phyloP scores from a whole-genome alignment of 2,888 invertebrate genomes.

The Lepidochrysops patricia region DNA sequence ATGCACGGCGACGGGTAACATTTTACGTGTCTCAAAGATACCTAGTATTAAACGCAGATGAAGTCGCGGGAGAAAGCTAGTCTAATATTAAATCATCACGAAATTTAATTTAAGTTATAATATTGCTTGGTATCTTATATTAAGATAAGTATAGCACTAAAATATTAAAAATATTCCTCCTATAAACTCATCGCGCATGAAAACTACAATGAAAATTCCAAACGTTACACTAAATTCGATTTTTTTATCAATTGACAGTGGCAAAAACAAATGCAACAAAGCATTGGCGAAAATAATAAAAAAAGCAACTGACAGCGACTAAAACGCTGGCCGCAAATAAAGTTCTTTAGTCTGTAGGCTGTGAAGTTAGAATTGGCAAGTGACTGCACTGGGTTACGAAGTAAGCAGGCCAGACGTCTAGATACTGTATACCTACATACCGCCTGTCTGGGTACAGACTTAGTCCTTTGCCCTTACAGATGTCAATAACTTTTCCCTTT shows the following conservation, averaged over 20 bases:
- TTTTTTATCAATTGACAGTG: background rate
- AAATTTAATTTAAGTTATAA: background rate
- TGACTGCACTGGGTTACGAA: background rate
- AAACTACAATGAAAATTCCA: background rate
- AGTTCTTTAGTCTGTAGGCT: background rate
- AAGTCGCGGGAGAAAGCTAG: no score
- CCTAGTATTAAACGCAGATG: no score
- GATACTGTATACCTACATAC: background rate
- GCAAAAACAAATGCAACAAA: background rate
- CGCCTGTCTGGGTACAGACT: background rate
- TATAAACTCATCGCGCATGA: no score
- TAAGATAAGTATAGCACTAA: no score
- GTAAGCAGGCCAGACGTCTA: slow-evolving; percentile 3
- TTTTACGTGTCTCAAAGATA: no score
- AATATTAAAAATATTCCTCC: no score
- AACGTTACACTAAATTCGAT: background rate
- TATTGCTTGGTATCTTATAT: no score
- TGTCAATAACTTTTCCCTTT: background rate
- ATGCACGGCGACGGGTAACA: no score
- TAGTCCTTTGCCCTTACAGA: slow-evolving; percentile 1
- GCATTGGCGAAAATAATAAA: background rate
- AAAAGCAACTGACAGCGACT: background rate
- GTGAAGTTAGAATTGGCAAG: slow-evolving; percentile 2
- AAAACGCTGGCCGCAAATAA: background rate
- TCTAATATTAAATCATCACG: background rate